Percentiles rank a stretch among this genome's conserved stretches.
Evolutionary conservation across 2,797 vertebrate species (phyloP).

Genomic region (Muraenolepis orangiensis): DNA sequence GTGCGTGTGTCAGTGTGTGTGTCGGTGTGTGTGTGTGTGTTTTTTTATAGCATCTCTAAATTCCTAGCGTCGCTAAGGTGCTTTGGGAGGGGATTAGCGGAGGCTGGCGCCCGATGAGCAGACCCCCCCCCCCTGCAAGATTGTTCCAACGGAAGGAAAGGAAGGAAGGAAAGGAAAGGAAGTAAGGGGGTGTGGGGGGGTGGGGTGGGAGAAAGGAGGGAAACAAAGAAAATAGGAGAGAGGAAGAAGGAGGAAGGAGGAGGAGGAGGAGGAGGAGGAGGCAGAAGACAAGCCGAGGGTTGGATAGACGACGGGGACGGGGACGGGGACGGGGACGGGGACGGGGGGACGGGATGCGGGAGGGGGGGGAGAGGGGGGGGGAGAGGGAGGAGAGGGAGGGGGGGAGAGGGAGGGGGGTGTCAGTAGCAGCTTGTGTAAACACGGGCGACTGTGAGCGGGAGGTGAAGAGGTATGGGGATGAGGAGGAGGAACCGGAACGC

Average conservation of each 20-base stretch:
- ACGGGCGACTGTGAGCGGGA: slow-evolving; percentile 68
- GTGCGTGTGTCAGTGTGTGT: no score
- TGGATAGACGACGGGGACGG: slow-evolving; percentile 63
- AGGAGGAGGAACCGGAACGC: slow-evolving; percentile 33
- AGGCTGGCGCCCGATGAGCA: slow-evolving; percentile 73
- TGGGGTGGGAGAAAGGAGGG: slow-evolving; percentile 49
- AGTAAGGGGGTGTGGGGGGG: no score
- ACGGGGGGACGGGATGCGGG: no score
- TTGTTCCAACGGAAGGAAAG: slow-evolving; percentile 64
- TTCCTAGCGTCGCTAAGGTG: slow-evolving; percentile 78
- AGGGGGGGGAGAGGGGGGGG: no score
- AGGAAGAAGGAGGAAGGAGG: slow-evolving; percentile 57
- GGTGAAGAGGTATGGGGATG: slow-evolving; percentile 57
- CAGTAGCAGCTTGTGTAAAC: slow-evolving; percentile 70
- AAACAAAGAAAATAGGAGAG: slow-evolving; percentile 31
- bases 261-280: slow-evolving; percentile 57
- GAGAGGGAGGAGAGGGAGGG: slow-evolving; percentile 56
- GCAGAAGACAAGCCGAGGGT: slow-evolving; percentile 58
- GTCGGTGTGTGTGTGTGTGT: no score
- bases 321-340: slow-evolving; percentile 60
- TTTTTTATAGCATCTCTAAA: slow-evolving; percentile 75
- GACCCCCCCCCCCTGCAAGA: slow-evolving; percentile 73
- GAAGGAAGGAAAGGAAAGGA: slow-evolving; percentile 56
- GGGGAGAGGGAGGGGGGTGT: slow-evolving; percentile 59
- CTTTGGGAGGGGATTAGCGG: slow-evolving; percentile 78